phyloP scores from a whole-genome alignment of 2,888 invertebrate genomes.

The Philopedon plagiatum region DNA sequence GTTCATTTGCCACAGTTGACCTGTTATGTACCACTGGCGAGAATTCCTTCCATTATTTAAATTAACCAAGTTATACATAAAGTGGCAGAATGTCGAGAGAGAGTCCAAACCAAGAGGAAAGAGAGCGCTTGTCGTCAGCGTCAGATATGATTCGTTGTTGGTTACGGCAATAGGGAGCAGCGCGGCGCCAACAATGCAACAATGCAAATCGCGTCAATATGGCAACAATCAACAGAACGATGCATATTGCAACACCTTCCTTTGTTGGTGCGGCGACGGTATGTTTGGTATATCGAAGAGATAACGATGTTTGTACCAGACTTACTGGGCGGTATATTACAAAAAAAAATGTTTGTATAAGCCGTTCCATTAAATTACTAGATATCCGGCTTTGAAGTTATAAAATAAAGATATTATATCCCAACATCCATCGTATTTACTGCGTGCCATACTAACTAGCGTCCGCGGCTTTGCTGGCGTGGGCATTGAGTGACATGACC shows the following conservation, averaged over 20 bases:
- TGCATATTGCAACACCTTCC: slow-evolving; percentile 46
- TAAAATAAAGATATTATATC: too few species aligned
- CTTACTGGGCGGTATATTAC: neutral
- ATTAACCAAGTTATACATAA: slow-evolving; percentile 17
- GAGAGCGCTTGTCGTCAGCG: slow-evolving; percentile 26
- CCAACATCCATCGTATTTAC: too few species aligned
- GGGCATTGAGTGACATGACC: too few species aligned
- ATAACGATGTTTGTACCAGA: slow-evolving; percentile 34
- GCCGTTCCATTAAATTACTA: too few species aligned
- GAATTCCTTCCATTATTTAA: neutral
- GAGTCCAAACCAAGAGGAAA: slow-evolving; percentile 2
- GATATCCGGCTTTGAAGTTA: too few species aligned
- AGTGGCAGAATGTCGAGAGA: slow-evolving; percentile 19
- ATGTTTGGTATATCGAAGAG: slow-evolving; percentile 34
- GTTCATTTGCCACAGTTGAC: too few species aligned
- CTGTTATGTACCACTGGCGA: slow-evolving; percentile 21
- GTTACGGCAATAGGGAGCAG: slow-evolving; percentile 43
- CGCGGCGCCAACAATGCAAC: slow-evolving; percentile 47
- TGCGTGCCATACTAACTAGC: too few species aligned
- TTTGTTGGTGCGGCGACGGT: slow-evolving; percentile 35
- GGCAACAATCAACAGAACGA: slow-evolving; percentile 40
- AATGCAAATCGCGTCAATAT: slow-evolving; percentile 46
- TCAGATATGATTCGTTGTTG: slow-evolving; percentile 43
- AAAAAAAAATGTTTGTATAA: neutral
- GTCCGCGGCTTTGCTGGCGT: too few species aligned